Evolutionary conservation across 2,888 invertebrate genomes (phyloP).

Genomic region (Dasypogon diadema): DNA sequence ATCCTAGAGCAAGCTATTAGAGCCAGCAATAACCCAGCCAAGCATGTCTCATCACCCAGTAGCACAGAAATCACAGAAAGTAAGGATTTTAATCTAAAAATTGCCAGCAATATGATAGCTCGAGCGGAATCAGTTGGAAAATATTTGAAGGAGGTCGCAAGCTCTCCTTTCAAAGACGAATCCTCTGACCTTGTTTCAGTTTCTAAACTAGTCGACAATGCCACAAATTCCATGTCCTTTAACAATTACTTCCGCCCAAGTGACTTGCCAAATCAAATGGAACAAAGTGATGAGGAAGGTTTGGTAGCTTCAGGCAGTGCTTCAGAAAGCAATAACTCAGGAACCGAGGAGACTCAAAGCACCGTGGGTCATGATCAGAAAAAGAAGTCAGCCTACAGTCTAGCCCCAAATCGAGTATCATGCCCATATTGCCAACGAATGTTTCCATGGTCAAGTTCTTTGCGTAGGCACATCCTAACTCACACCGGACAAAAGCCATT

Average conservation of each 20-base stretch:
- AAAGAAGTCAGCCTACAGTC: conserved; percentile 94
- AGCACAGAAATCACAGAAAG: conserved; percentile 18
- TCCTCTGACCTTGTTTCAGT: conserved; percentile 82
- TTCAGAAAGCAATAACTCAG: conserved; percentile 86
- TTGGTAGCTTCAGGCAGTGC: conserved; percentile 82
- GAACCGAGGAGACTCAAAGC: conserved; percentile 76
- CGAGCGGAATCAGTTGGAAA: conserved; percentile 69
- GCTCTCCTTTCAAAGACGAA: conserved; percentile 70
- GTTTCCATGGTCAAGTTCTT: conserved; percentile 96
- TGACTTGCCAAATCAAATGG: conserved; percentile 64
- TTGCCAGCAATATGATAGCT: conserved; percentile 73
- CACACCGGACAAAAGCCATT: conserved; percentile 98
- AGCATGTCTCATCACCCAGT: conserved; percentile 9
- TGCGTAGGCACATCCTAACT: conserved; percentile 91
- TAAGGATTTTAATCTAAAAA: conserved; percentile 71
- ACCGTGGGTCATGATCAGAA: conserved; percentile 69
- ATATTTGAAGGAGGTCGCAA: conserved; percentile 66
- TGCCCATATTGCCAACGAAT: conserved; percentile 94
- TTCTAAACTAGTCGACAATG: conserved; percentile 81
- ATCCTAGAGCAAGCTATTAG: conserved; percentile 71
- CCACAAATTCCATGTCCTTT: conserved; percentile 74
- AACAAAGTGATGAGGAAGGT: conserved; percentile 78
- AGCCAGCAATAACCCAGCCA: conserved; percentile 60
- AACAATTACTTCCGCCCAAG: conserved; percentile 74
- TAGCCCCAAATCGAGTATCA: conserved; percentile 92